These are phyloP conservation scores for Oxyura jamaicensis DNA, from an alignment of 2,113 vertebrate genomes.

Conservation along the genomic window DNA sequence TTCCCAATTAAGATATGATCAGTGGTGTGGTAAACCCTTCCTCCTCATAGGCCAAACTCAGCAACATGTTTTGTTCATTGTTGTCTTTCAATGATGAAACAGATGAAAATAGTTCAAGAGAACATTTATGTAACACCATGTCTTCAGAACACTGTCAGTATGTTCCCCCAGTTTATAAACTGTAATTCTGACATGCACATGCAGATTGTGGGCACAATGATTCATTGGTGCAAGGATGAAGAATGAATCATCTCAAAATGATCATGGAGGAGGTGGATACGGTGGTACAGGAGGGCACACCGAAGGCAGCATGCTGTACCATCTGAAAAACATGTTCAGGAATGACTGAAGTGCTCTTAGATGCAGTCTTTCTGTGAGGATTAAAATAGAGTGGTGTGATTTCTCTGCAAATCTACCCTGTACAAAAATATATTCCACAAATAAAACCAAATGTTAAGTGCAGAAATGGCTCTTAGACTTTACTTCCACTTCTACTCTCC, in stretches of 20 bases:
- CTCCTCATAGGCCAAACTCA: neutral
- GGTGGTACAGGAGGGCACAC: neutral
- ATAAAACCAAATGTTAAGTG: neutral
- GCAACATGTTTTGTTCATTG: neutral
- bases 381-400: neutral
- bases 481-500: neutral
- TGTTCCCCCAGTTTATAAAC: neutral
- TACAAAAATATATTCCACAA: neutral
- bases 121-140: slow-evolving; percentile 55
- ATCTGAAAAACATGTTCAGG: neutral
- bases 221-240: neutral
- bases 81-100: neutral
- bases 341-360: neutral
- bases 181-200: slow-evolving; percentile 27
- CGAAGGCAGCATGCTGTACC: neutral
- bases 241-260: slow-evolving; percentile 49
- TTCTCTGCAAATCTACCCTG: neutral
- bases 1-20: neutral
- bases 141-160: slow-evolving; percentile 38
- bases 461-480: neutral
- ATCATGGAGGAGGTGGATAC: slow-evolving; percentile 35
- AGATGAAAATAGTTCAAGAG: slow-evolving; percentile 44
- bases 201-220: slow-evolving; percentile 53
- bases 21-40: neutral
- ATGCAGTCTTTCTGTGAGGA: neutral